Evolutionary conservation across 1,140 invertebrate genomes (phyloP), one percentile per base, ranked within the genome.

Genomic region (Drosophila bifasciata): DNA sequence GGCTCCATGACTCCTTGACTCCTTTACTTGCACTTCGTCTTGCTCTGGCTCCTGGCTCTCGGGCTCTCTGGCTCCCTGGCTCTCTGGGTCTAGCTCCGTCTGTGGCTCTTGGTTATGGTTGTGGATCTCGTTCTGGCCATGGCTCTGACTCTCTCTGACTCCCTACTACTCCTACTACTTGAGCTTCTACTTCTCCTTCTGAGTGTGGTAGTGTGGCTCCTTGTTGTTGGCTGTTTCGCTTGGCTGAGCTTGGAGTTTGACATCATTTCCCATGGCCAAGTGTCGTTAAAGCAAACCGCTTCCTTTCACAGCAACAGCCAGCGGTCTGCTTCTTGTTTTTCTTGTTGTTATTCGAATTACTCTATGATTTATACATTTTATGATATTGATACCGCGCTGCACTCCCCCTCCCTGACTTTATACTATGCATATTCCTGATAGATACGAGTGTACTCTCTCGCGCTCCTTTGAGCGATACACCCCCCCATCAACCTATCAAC

Each of bases 261-360:
- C 55, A 74, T 70, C 59, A 76, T 75, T 79, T 62, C 51, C 39
- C 61, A 49, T 57, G 72, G 70, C 71, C 72, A 75, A 75, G 72
- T 75, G 72, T 75, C 61, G 71, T 75, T 75, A 76, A 76, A 76
- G 72, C n/a, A n/a, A n/a, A n/a, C n/a, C n/a, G n/a, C n/a, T n/a
- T n/a, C n/a, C 61, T 67, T 75, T 75, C 70, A 48, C 49, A 59
- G 55, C 62, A 58, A 46, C 57, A 41, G 32, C 25, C 11, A n/a
- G n/a, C n/a, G n/a, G n/a, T n/a, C n/a, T n/a, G n/a, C n/a, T n/a
- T n/a, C n/a, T n/a, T n/a, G n/a, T 13, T 52, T 74, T 56, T 51
- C 46, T 57, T 66, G 49, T 68, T 60, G 46, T 25, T 32, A 44
- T 60, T 32, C 53, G 48, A 76, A 80, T 76, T 80, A 79, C 64